phyloP scores from a whole-genome alignment of 1,140 invertebrate genomes.

The Bursaphelenchus mucronatus region DNA sequence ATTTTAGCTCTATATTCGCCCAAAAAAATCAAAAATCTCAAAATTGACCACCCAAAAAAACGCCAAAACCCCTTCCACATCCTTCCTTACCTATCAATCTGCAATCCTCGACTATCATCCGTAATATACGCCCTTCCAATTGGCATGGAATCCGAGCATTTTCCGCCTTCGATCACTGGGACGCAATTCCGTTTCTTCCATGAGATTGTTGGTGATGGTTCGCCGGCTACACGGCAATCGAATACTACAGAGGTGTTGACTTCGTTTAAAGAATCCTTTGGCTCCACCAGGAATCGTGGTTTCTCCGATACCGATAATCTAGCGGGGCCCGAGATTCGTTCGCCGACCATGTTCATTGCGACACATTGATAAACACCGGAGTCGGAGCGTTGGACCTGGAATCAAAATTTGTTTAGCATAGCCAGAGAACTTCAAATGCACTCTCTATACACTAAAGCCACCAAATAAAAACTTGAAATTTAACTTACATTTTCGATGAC shows the following conservation, averaged over 20 bases:
- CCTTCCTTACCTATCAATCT: slow-evolving; percentile 36
- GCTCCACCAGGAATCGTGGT: slow-evolving; percentile 43
- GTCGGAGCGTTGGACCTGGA: slow-evolving; percentile 46
- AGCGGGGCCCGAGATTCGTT: slow-evolving; percentile 38
- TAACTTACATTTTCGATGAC: slow-evolving; percentile 46
- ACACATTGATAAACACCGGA: slow-evolving; percentile 46
- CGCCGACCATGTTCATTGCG: slow-evolving; percentile 33
- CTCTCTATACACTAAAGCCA: slow-evolving; percentile 1
- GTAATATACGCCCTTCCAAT: slow-evolving; percentile 44
- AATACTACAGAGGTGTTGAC: slow-evolving; percentile 45
- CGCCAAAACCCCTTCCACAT: neutral
- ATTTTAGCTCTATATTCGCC: too few species aligned
- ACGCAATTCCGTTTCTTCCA: slow-evolving; percentile 44
- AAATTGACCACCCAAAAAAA: too few species aligned
- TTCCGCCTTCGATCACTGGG: slow-evolving; percentile 4
- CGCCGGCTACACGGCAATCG: slow-evolving; percentile 41
- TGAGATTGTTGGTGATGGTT: slow-evolving; percentile 41
- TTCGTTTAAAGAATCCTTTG: slow-evolving; percentile 40
- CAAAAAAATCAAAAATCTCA: too few species aligned
- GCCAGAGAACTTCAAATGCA: neutral
- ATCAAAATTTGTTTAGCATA: neutral
- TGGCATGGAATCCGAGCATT: slow-evolving; percentile 38
- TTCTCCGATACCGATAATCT: slow-evolving; percentile 41
- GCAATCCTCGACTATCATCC: slow-evolving; percentile 40
- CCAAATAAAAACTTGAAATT: slow-evolving; percentile 1